phyloP scores from a whole-genome alignment of 2,888 invertebrate genomes.

The Reticulitermes lucifugus region DNA sequence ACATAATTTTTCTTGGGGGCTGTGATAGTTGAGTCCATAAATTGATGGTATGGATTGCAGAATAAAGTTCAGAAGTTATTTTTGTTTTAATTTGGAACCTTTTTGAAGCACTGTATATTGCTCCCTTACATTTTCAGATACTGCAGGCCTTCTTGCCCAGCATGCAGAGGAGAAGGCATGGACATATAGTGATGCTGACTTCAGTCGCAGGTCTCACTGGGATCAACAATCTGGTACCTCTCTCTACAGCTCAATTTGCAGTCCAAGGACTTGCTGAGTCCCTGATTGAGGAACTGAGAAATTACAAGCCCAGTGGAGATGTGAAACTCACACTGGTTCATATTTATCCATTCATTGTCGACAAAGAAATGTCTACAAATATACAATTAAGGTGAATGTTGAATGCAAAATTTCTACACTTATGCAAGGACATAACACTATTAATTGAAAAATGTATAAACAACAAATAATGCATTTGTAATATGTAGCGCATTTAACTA shows the following conservation, averaged over 20 bases:
- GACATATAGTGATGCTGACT: conserved; percentile 72
- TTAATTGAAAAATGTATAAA: too few relatives aligned
- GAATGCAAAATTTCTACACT: too few relatives aligned
- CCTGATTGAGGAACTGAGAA: conserved; percentile 71
- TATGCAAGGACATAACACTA: too few relatives aligned
- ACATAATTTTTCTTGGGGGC: too few relatives aligned
- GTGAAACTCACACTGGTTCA: conserved; percentile 72
- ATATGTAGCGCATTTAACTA: too few relatives aligned
- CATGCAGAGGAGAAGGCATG: conserved; percentile 70
- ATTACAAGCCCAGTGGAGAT: conserved; percentile 66
- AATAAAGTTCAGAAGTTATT: too few relatives aligned
- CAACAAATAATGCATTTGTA: too few relatives aligned
- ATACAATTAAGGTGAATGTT: neutral
- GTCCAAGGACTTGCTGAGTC: conserved; percentile 75
- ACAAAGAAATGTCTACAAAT: conserved; percentile 62
- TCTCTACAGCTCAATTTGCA: conserved; percentile 75
- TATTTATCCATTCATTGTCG: conserved; percentile 73
- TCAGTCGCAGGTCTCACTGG: conserved; percentile 74
- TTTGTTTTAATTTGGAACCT: too few relatives aligned
- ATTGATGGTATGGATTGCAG: too few relatives aligned
- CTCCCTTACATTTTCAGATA: conserved; percentile 62
- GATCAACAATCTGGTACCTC: conserved; percentile 69
- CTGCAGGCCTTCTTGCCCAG: conserved; percentile 71
- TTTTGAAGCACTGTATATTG: too few relatives aligned
- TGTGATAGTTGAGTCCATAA: too few relatives aligned